Conservation (phyloP, 2,113 vertebrate genomes). For the Corythaeola cristata region DNA sequence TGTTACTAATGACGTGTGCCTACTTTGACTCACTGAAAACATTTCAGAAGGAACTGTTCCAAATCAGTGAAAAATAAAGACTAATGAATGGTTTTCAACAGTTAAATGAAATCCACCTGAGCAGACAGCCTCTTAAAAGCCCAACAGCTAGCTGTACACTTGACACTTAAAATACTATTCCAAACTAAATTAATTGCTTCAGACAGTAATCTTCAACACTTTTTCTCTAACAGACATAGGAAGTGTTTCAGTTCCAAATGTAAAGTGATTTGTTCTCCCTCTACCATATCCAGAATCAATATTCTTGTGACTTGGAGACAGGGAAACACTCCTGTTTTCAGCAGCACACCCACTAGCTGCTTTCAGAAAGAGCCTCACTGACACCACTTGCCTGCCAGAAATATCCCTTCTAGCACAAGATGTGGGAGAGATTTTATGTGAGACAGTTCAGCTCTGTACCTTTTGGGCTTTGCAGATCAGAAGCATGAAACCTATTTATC, state of each 20-base stretch:
- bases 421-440: background rate
- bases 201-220: background rate
- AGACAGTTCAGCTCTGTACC: background rate
- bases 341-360: conserved; percentile 17
- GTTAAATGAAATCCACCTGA: background rate
- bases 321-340: background rate
- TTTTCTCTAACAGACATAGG: background rate
- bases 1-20: background rate
- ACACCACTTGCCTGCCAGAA: conserved; percentile 7
- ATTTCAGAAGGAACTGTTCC: background rate
- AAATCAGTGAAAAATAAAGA: background rate
- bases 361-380: background rate
- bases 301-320: background rate
- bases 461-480: background rate
- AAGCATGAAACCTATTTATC: background rate
- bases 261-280: background rate
- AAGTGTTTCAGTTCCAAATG: background rate
- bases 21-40: background rate
- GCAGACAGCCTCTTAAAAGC: background rate
- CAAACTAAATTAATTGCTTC: background rate
- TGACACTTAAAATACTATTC: background rate
- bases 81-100: background rate
- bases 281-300: background rate
- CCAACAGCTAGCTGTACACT: background rate
- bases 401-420: background rate